These are phyloP conservation scores for Euleptes europaea DNA, from an alignment of 2,113 vertebrate genomes.

Conservation along the genomic window DNA sequence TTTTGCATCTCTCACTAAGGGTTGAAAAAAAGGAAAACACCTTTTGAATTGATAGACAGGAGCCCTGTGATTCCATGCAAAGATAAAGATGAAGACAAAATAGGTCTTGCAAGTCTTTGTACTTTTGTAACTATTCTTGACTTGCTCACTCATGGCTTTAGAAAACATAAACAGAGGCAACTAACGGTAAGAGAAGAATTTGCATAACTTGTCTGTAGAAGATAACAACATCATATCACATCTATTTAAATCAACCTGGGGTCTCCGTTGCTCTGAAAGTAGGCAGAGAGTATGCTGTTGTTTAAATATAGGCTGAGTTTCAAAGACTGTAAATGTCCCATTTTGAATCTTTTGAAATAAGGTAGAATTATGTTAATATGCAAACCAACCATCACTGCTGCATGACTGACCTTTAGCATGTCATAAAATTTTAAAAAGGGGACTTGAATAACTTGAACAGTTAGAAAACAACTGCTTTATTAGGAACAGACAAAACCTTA, in stretches of 20 bases:
- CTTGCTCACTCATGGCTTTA: neutral
- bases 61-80: neutral
- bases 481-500: neutral
- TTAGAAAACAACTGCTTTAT: neutral
- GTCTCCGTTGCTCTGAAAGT: neutral
- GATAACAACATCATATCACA: neutral
- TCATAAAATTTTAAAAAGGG: neutral
- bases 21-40: no score
- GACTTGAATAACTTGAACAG: neutral
- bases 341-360: neutral
- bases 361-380: neutral
- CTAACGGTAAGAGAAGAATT: neutral
- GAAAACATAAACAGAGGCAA: neutral
- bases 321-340: neutral
- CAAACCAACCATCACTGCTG: neutral
- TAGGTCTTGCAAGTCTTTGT: neutral
- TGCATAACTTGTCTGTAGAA: neutral
- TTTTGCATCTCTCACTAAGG: no score
- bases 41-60: no score
- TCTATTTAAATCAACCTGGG: neutral
- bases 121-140: no score
- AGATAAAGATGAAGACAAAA: no score
- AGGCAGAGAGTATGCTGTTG: neutral
- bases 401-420: neutral
- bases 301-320: fast-evolving